Base-by-base conservation (phyloP, 2,888 invertebrate species). In the Graphium colonna region DNA sequence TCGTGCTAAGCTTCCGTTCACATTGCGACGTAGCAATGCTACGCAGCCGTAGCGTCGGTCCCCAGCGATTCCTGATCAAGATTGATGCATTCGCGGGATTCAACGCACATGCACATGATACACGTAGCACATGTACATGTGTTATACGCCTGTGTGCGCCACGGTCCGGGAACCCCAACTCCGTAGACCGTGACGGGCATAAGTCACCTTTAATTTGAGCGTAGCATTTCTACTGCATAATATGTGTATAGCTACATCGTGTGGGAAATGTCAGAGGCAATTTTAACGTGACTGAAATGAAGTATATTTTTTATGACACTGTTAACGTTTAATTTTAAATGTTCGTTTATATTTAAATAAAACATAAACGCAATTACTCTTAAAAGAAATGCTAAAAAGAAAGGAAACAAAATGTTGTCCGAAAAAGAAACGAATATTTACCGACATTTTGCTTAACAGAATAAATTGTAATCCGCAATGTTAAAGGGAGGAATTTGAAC, bases 21-120 rank as follows among this genome's bases (percentile, higher is more conserved):
- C 71, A 72, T 69, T 39, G 54, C 41, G 28, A 40, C 33, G 54
- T 68, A 69, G 62, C 58, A 56, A 59, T 62, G 61, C 60, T 66
- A 62, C 55, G 56, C 60, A 57, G 59, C 53, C 57, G 55, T 64
- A 64, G 60, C 61, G 65, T 61, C 55, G 52, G 66, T 75, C 80
- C 79, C 76, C 58, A 54, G 77, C 63, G 80, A 72, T 70, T 75
- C 67, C 69, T 79, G 83, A 84, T 78, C 77, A 79, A 85, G 84
- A 84, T 85, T 81, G 82, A 85, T 84, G 82, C 72, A 71, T 75
- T 69, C 67, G 68, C 49, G 49, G 45, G 51, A 52, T 57, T 51
- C 49, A 42, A 51, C 45, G 39, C 51, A 51, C 51, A 44, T 42
- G 40, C 51, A 46, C 51, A 42, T 33, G n/a, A 18, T 42, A 46